Base-by-base conservation (phyloP, 2,797 vertebrate species). In the Eleutherodactylus coqui region DNA sequence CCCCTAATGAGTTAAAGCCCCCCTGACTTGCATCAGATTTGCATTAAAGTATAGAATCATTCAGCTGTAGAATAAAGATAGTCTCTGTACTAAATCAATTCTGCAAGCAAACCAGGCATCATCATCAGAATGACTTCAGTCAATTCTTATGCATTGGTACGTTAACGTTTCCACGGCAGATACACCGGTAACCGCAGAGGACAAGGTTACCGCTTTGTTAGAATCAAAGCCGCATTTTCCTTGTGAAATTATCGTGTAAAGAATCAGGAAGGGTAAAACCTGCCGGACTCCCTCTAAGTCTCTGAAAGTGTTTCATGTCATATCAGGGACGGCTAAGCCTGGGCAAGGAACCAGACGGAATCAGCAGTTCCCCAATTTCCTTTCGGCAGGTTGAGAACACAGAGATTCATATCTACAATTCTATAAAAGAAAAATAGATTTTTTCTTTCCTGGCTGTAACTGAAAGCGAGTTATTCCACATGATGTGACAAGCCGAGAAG, bases 291-390 rank as follows among this genome's bases (percentile, higher is more conserved):
- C 27, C 19, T 6, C 0, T 72, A 72, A 72, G 60, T 13, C 64
- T 53, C 32, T 8, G 11, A 41, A 55, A 51, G 10, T 0, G 45
- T 69, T 81, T 67, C 10, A 47, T 69, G 29, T 62, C 14, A n/a
- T 41, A 8, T 67, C 60, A 67, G 45, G 41, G n/a, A 47, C 60
- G n/a, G 79, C 10, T 51, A 34, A 82, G 62, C 21, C 47, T 8
- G 32, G 79, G 34, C 58, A 17, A 27, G 45, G 49, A 70, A 70
- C 32, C 64, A 53, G 45, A 70, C 32, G 29, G 34, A 62, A 11
- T 38, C 79, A 53, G 47, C 64, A 38, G 34, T 53, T 55, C 79
- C 41, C 24, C 34, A 70, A 82, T 82, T 72, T 70, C 34, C 64
- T 82, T 81, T 55, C 34, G 2, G 64, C 32, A 70, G 45, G 45